These are phyloP conservation scores for Galerucella nymphaeae DNA, from an alignment of 2,888 invertebrate species.

Conservation along the genomic window DNA sequence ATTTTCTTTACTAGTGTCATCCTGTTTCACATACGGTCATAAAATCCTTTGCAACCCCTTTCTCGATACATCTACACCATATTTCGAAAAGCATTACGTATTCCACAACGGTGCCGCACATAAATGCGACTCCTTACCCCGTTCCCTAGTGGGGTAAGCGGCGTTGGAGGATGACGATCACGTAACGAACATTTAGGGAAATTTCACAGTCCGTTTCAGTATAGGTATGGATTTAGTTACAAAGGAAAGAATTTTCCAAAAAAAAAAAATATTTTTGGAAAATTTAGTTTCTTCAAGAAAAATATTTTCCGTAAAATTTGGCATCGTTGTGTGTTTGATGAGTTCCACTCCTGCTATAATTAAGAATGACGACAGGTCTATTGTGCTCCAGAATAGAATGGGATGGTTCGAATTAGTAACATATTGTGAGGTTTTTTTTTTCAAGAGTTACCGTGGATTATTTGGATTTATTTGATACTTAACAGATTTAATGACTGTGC, in stretches of 20 bases:
- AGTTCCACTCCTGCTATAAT: constrained; percentile 7
- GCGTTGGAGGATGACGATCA: background rate
- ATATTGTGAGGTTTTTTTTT: constrained; percentile 10
- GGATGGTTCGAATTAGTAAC: constrained; percentile 17
- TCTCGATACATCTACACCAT: constrained; percentile 26
- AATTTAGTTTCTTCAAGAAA: background rate
- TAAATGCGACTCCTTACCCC: constrained; percentile 27
- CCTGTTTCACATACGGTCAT: constrained; percentile 23
- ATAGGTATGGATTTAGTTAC: background rate
- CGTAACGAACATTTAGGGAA: constrained; percentile 4
- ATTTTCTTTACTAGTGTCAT: background rate
- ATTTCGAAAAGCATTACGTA: constrained; percentile 32
- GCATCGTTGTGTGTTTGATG: background rate
- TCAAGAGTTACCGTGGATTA: constrained; percentile 3
- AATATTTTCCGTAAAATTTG: background rate
- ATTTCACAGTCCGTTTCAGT: background rate
- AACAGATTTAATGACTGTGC: background rate
- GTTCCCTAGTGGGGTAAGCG: background rate
- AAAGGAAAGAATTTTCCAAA: background rate
- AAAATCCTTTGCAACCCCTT: constrained; percentile 28
- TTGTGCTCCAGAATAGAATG: constrained; percentile 3
- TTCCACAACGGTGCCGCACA: constrained; percentile 26
- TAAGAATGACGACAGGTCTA: constrained; percentile 11
- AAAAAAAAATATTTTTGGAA: background rate
- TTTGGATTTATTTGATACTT: constrained; percentile 14